A percentile compares a stretch with the other conserved stretches of the same genome.
phyloP scores from a whole-genome alignment of 2,888 invertebrate genomes.

The Pristionchus maxplancki region DNA sequence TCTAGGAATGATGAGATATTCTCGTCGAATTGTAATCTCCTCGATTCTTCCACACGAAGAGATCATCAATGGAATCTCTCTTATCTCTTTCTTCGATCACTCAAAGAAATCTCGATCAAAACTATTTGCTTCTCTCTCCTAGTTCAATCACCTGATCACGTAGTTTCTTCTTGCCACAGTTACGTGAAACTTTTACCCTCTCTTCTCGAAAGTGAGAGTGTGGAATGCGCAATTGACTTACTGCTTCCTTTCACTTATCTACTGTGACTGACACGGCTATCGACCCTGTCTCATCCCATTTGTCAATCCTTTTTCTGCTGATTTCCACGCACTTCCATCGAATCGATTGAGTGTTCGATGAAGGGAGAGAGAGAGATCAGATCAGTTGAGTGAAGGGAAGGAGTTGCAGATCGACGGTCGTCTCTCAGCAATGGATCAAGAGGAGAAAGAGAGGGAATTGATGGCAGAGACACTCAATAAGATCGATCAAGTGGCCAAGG shows the following conservation, averaged over 20 bases:
- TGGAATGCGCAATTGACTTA: background rate
- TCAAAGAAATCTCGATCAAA: background rate
- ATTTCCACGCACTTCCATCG: background rate
- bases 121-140: constrained; percentile 14
- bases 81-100: background rate
- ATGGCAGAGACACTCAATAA: constrained; percentile 29
- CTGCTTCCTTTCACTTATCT: background rate
- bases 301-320: constrained; percentile 5
- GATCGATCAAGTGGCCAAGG: constrained; percentile 28
- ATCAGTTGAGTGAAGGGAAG: background rate
- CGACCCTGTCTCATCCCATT: background rate
- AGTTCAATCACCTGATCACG: constrained; percentile 39
- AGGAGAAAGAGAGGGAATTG: constrained; percentile 27
- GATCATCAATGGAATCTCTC: background rate
- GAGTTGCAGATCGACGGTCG: background rate
- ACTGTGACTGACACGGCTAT: background rate
- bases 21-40: background rate
- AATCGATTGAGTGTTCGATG: background rate
- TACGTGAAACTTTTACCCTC: background rate
- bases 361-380: background rate
- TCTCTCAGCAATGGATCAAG: constrained; percentile 28
- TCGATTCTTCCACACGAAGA: background rate
- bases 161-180: background rate
- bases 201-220: background rate
- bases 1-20: background rate